phyloP scores from a whole-genome alignment of 2,113 vertebrate genomes.

The Ginglymostoma cirratum region DNA sequence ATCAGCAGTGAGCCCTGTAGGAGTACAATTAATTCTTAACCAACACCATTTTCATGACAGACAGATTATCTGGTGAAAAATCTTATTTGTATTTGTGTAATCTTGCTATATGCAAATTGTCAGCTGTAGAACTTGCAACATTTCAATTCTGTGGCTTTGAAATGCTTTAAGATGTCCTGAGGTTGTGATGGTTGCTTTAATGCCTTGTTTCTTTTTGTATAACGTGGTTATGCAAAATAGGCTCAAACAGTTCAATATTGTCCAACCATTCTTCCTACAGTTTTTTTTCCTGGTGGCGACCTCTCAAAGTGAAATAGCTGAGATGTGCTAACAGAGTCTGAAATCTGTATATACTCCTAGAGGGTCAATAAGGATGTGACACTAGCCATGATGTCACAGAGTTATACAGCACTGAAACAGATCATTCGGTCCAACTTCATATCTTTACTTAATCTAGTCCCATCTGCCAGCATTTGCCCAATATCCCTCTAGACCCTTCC shows the following conservation, averaged over 20 bases:
- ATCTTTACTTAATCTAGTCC: too few species aligned
- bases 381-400: too few species aligned
- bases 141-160: background rate
- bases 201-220: background rate
- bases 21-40: background rate
- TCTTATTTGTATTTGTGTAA: background rate
- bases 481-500: too few species aligned
- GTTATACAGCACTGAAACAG: too few species aligned
- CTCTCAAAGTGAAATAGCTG: background rate
- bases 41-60: background rate
- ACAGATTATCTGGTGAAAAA: background rate
- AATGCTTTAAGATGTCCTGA: background rate
- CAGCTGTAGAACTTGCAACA: background rate
- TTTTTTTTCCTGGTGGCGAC: background rate
- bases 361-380: background rate
- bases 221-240: background rate
- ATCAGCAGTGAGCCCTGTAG: background rate
- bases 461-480: too few species aligned
- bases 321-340: background rate
- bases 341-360: background rate
- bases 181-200: background rate
- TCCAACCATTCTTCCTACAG: background rate
- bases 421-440: too few species aligned
- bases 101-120: background rate
- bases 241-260: background rate